Evolutionary conservation across 1,140 invertebrate species (phyloP).

Genomic region (Apocrypta bakeri): DNA sequence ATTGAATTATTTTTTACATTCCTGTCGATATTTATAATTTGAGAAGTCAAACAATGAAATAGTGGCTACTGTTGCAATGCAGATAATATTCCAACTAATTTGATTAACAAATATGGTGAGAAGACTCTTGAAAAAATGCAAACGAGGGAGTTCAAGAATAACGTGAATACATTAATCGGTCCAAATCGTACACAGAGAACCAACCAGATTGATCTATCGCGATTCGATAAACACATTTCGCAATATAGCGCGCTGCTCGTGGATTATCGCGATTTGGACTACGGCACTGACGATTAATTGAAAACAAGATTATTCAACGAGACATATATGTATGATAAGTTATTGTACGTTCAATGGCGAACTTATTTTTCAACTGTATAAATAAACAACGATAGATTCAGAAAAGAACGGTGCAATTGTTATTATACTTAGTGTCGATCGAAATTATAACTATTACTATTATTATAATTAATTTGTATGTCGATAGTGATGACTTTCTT

Average conservation of each 20-base stretch:
- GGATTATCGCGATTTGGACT: slow-evolving; percentile 62
- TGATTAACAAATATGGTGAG: background rate
- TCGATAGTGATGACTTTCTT: too few relatives aligned
- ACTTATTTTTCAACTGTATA: too few relatives aligned
- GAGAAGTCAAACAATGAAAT: background rate
- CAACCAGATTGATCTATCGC: background rate
- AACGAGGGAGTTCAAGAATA: slow-evolving; percentile 4
- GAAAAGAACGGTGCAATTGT: too few relatives aligned
- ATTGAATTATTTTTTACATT: background rate
- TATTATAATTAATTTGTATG: too few relatives aligned
- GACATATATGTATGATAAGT: slow-evolving; percentile 56
- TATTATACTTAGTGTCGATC: too few relatives aligned
- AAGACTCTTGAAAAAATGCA: background rate
- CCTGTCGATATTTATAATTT: background rate
- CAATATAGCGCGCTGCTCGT: background rate
- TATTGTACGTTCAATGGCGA: background rate
- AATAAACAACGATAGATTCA: too few relatives aligned
- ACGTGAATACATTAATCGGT: background rate
- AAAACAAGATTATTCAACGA: slow-evolving; percentile 69
- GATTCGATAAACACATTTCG: slow-evolving; percentile 37
- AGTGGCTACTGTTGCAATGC: background rate
- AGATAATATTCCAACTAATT: slow-evolving; percentile 16
- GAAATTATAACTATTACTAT: too few relatives aligned
- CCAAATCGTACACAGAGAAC: background rate
- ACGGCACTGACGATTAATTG: slow-evolving; percentile 71